Percentiles rank a stretch among this genome's conserved stretches.
These are phyloP conservation scores for Spodoptera litura DNA, from an alignment of 1,140 invertebrate species.

Conservation along the genomic window DNA sequence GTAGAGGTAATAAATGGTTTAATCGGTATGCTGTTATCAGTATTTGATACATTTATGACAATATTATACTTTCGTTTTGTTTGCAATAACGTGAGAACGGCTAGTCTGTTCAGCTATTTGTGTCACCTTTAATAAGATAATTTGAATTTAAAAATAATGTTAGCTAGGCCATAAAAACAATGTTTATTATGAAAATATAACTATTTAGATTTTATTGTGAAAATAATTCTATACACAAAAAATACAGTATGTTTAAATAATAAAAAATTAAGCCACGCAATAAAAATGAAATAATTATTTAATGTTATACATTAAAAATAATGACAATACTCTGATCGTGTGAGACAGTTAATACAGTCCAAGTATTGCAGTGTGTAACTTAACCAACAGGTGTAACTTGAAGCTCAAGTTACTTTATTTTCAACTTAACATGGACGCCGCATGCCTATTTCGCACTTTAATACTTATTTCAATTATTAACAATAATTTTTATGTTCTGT, in stretches of 20 bases:
- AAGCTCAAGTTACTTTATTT: conserved; percentile 11
- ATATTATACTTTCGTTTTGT: not conserved
- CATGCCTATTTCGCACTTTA: conserved; percentile 7
- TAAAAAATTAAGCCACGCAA: no score
- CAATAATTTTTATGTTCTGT: conserved; percentile 23
- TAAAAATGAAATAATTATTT: no score
- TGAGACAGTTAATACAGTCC: not conserved
- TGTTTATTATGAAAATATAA: no score
- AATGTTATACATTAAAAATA: no score
- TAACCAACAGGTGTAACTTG: conserved; percentile 21
- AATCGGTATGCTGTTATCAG: not conserved
- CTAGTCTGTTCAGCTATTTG: not conserved
- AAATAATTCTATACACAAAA: no score
- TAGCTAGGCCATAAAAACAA: no score
- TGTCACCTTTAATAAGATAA: no score
- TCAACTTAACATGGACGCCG: not conserved
- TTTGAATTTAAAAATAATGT: no score
- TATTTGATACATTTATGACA: not conserved
- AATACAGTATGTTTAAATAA: no score
- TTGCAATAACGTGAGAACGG: conserved; percentile 11
- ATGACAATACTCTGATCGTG: no score
- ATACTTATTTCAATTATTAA: conserved; percentile 6
- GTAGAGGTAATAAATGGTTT: not conserved
- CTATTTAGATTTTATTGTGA: no score
- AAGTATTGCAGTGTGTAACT: conserved; percentile 4